Conservation (phyloP, 2,888 invertebrate genomes). For the Periphyllus acericola region DNA sequence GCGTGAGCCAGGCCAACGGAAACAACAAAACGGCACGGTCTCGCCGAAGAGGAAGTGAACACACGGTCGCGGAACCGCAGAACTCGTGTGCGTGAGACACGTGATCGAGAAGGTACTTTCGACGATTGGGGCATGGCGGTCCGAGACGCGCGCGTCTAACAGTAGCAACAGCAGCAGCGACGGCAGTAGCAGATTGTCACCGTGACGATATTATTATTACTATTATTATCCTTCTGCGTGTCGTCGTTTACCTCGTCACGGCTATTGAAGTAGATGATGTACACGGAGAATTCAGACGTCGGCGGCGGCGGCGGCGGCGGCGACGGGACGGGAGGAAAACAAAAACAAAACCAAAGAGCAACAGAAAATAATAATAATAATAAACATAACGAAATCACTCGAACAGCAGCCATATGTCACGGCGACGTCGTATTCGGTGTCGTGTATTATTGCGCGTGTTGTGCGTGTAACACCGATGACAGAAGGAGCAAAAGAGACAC, state of each 20-base stretch:
- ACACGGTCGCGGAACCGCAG: neutral
- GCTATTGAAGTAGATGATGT: slow-evolving; percentile 2
- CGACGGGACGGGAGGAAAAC: slow-evolving; percentile 36
- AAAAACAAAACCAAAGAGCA: slow-evolving; percentile 48
- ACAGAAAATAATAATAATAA: slow-evolving; percentile 29
- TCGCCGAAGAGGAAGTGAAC: neutral
- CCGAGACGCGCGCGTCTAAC: neutral
- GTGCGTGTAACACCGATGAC: neutral
- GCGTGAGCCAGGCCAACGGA: too few species aligned
- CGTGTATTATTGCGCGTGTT: neutral
- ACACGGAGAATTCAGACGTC: neutral
- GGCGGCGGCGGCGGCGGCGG: neutral
- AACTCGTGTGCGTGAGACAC: neutral
- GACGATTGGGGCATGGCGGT: neutral
- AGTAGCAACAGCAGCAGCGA: neutral
- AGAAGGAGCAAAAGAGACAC: neutral
- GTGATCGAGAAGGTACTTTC: neutral
- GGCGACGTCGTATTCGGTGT: slow-evolving; percentile 1
- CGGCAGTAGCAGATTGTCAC: slow-evolving; percentile 46
- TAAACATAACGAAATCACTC: slow-evolving; percentile 54
- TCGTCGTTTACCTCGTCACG: neutral
- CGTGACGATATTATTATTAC: slow-evolving; percentile 53
- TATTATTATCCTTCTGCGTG: slow-evolving; percentile 8
- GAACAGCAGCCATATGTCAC: slow-evolving; percentile 57
- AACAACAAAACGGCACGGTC: neutral